Evolutionary conservation across 1,140 invertebrate genomes (phyloP), one percentile per base, ranked within the genome.

Genomic region (Palaemon carinicauda): DNA sequence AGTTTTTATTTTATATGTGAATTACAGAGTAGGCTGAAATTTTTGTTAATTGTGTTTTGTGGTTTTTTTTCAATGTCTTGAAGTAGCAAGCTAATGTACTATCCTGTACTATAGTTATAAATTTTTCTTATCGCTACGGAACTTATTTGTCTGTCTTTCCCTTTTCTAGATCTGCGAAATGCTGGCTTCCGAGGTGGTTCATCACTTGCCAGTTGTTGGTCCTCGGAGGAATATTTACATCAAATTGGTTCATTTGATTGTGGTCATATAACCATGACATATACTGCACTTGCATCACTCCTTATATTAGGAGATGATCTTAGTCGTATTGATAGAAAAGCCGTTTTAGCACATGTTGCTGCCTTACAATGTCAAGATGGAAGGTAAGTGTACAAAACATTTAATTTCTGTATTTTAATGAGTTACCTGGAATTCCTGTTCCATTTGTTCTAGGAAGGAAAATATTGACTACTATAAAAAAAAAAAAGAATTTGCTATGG

Each of bases 251-350:
- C 73, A 88, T 86, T 94, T 90, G 93, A 94, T 87, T 95, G 94
- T 91, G 89, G 96, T 31, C 95, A 97, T 91, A 92, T 99, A 79
- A 96, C 98, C 1, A 98, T 97, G 94, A 99, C 98, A 0, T 99
- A 99, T 91, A 97, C 97, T 4, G 96, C 96, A 3, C 93, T 99
- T 53, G 94, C 95, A 15, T 95, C 95, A 50, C 92, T 99, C 29
- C 89, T 98, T 3, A 95, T 98, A 31, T 92, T 99, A 21, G 97
- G 97, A 0, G 98, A 99, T 92, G 96, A 99, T 93, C 92, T 99
- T 10, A 94, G 92, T 1, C 92, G 95, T 85, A 93, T 99, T 0
- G 94, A 99, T 91, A 95, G 94, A 90, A 93, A 94, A 89, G 95
- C 95, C 51, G 94, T 99, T 50, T 92, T 97, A 29, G 92, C 94